Evolutionary conservation across 2,797 vertebrate genomes (phyloP).

Genomic region (Myotis planiceps): DNA sequence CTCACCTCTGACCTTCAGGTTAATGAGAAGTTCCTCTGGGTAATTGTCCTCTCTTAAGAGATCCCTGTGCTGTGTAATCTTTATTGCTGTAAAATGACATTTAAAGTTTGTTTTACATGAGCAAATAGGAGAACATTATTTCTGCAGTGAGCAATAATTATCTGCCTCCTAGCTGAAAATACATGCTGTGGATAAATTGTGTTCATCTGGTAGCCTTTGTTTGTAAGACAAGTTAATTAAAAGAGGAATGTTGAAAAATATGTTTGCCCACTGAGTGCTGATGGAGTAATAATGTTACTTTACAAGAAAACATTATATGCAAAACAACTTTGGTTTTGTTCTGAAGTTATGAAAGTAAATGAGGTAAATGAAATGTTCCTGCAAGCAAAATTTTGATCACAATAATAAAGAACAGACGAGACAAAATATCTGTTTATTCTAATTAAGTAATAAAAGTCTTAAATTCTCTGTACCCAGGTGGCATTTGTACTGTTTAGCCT

Average conservation of each 20-base stretch:
- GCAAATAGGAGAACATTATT: conserved; percentile 83
- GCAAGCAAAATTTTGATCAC: conserved; percentile 41
- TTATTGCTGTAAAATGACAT: conserved; percentile 84
- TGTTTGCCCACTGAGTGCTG: conserved; percentile 78
- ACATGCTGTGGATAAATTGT: conserved; percentile 82
- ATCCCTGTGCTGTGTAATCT: conserved; percentile 77
- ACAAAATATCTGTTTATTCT: conserved; percentile 53
- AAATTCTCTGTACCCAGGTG: neutral
- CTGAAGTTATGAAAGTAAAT: conserved; percentile 70
- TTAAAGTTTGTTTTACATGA: conserved; percentile 88
- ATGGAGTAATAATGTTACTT: conserved; percentile 81
- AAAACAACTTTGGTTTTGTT: conserved; percentile 74
- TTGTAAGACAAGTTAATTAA: conserved; percentile 86
- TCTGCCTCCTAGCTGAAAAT: conserved; percentile 84
- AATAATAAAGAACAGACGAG: conserved; percentile 31
- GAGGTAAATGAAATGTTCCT: conserved; percentile 51
- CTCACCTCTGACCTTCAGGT: conserved; percentile 83
- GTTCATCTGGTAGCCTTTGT: conserved; percentile 84
- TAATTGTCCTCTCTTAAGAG: conserved; percentile 83
- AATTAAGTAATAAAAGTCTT: conserved; percentile 51
- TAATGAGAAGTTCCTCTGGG: conserved; percentile 84
- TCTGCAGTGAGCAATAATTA: conserved; percentile 85
- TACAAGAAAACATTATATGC: conserved; percentile 76
- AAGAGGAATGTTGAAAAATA: conserved; percentile 85
- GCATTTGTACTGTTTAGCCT: neutral